Evolutionary conservation across 2,797 vertebrate species (phyloP).

Genomic region (Lithobates sylvaticus): DNA sequence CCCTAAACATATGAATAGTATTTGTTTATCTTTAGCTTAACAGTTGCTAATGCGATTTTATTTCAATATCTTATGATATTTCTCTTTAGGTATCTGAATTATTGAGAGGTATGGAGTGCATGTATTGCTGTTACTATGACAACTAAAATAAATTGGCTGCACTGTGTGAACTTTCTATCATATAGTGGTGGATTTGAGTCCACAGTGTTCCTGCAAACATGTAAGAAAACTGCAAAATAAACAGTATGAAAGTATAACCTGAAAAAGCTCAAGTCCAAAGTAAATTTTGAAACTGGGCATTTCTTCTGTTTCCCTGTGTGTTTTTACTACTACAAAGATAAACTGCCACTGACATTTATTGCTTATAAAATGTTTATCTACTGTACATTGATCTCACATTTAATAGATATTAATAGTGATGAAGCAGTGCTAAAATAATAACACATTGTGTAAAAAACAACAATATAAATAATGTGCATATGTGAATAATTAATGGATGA

Average conservation of each 20-base stretch:
- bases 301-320: background rate
- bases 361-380: background rate
- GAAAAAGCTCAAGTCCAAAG: background rate
- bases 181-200: background rate
- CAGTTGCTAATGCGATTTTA: background rate
- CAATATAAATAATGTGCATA: too few species aligned
- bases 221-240: background rate
- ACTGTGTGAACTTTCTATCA: slow-evolving; percentile 4
- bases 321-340: background rate
- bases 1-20: background rate
- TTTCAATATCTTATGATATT: background rate
- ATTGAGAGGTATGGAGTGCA: background rate
- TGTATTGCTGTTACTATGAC: background rate
- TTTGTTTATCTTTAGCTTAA: background rate
- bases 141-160: background rate
- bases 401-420: too few species aligned
- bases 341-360: background rate
- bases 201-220: background rate
- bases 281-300: background rate
- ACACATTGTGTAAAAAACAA: too few species aligned
- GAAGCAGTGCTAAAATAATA: too few species aligned
- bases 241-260: background rate
- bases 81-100: background rate
- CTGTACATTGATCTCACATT: too few species aligned
- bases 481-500: too few species aligned